Evolutionary conservation across 2,797 vertebrate genomes (phyloP).

Genomic region (Tangara arthus): DNA sequence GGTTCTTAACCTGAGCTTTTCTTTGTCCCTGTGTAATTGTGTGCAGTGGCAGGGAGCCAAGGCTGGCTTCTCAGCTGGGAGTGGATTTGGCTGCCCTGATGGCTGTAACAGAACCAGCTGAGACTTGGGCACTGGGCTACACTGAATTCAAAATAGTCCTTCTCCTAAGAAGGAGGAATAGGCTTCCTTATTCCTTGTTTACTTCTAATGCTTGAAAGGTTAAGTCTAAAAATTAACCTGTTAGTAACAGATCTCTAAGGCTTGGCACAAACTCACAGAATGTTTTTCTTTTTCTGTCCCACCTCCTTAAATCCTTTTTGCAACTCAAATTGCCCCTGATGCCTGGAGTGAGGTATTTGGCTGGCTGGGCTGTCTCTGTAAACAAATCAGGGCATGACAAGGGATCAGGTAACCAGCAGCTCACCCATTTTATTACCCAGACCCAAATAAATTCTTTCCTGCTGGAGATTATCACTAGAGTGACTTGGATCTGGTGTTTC

Average conservation of each 20-base stretch:
- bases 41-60: background rate
- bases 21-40: background rate
- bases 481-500: background rate
- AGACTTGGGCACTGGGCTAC: background rate
- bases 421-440: background rate
- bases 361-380: background rate
- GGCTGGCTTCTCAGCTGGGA: background rate
- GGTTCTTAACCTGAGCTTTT: background rate
- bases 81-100: background rate
- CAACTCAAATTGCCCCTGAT: background rate
- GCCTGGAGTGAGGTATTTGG: background rate
- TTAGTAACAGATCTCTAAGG: background rate
- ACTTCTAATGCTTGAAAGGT: background rate
- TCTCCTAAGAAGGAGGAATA: background rate
- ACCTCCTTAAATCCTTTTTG: background rate
- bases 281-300: background rate
- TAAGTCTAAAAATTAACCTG: constrained; percentile 39
- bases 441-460: background rate
- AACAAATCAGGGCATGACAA: background rate
- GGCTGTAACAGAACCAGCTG: background rate
- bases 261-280: background rate
- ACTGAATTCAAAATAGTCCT: background rate
- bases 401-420: background rate
- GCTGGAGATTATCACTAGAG: background rate
- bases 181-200: background rate